Percentiles rank a stretch among this genome's conserved stretches.
Conservation (phyloP, 2,113 vertebrate species). For the Aramus guarauna region DNA sequence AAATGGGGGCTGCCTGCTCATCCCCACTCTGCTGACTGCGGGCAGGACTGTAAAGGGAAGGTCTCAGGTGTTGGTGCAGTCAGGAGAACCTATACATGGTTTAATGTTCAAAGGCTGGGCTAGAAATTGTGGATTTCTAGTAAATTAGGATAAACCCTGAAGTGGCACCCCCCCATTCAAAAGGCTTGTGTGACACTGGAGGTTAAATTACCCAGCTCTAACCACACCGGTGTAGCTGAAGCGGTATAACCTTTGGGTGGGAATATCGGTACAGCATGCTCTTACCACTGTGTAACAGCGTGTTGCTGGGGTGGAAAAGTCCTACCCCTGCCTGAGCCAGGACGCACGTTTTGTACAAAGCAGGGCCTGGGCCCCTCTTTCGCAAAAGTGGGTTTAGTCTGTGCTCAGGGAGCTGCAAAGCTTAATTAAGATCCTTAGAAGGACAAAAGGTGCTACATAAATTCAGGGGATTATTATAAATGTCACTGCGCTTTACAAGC, state of each 20-base stretch:
- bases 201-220: background rate
- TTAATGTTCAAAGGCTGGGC: background rate
- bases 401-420: constrained; percentile 22
- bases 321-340: background rate
- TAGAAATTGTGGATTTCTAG: background rate
- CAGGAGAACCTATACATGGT: fast-evolving
- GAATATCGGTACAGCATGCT: fast-evolving
- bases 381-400: background rate
- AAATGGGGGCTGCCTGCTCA: background rate
- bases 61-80: fast-evolving
- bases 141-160: background rate
- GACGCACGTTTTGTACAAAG: background rate
- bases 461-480: constrained; percentile 61
- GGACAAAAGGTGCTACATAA: constrained; percentile 58
- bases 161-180: background rate
- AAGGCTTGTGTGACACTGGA: background rate
- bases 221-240: background rate
- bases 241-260: background rate
- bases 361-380: background rate
- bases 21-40: background rate
- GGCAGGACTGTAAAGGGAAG: fast-evolving
- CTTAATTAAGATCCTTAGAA: constrained; percentile 65
- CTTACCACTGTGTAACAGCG: fast-evolving
- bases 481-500: constrained; percentile 53
- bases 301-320: background rate